Conservation (phyloP, 2,113 vertebrate species). For the Sylvia atricapilla region DNA sequence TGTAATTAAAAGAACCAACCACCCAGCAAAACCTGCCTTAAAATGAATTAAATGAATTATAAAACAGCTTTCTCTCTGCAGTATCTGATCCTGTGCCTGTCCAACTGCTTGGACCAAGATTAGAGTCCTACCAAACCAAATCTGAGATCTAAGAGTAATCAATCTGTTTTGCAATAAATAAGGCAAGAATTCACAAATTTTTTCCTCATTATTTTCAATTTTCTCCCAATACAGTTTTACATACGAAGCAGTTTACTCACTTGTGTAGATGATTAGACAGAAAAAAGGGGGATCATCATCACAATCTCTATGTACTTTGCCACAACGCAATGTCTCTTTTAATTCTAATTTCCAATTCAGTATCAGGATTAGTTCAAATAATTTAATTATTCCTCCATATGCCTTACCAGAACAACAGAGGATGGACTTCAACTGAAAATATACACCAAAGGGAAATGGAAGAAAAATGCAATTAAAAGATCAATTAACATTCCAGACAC, state of each 20-base stretch:
- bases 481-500: neutral
- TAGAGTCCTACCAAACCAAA: neutral
- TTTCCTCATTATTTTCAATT: neutral
- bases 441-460: neutral
- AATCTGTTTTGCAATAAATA: neutral
- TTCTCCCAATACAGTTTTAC: neutral
- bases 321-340: neutral
- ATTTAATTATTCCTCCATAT: neutral
- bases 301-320: neutral
- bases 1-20: neutral
- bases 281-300: neutral
- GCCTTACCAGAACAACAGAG: neutral
- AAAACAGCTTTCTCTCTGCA: neutral
- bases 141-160: neutral
- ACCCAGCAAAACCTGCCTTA: neutral
- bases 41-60: neutral
- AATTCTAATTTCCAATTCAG: neutral
- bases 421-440: slow-evolving; percentile 18
- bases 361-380: neutral
- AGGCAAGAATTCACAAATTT: neutral
- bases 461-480: slow-evolving; percentile 8
- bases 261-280: neutral
- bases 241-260: neutral
- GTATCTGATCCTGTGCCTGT: neutral
- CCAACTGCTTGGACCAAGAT: neutral